phyloP scores from a whole-genome alignment of 1,140 invertebrate genomes.

The Aphaenogaster rudis region DNA sequence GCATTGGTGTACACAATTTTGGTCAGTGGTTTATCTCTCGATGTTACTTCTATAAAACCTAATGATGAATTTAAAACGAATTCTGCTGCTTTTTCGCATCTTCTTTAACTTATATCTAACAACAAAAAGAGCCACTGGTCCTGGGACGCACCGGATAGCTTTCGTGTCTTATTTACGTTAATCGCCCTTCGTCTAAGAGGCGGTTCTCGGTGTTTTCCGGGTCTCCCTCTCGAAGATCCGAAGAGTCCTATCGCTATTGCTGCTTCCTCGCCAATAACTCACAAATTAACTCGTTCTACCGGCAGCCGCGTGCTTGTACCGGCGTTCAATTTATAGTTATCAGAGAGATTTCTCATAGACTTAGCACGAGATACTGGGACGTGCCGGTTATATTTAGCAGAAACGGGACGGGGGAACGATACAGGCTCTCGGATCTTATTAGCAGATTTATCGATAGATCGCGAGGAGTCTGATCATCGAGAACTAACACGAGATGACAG shows the following conservation, averaged over 20 bases:
- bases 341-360: slow-evolving; percentile 63
- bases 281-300: slow-evolving; percentile 65
- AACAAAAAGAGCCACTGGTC: neutral
- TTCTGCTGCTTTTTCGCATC: neutral
- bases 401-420: neutral
- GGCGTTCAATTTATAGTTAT: slow-evolving; percentile 66
- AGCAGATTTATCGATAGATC: slow-evolving; percentile 44
- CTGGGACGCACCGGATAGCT: slow-evolving; percentile 41
- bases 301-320: slow-evolving; percentile 40
- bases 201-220: slow-evolving; percentile 57
- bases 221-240: slow-evolving; percentile 26
- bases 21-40: no score
- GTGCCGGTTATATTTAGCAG: slow-evolving; percentile 57
- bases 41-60: neutral
- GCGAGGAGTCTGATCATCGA: slow-evolving; percentile 4
- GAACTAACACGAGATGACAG: neutral
- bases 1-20: no score
- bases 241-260: neutral
- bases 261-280: slow-evolving; percentile 33
- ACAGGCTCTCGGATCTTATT: slow-evolving; percentile 42
- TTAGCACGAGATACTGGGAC: slow-evolving; percentile 14
- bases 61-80: neutral
- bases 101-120: neutral
- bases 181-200: slow-evolving; percentile 67
- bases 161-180: slow-evolving; percentile 70